Percentiles rank a stretch among this genome's conserved stretches.
These are phyloP conservation scores for Trachymyrmex septentrionalis DNA, from an alignment of 1,140 invertebrate species.

Conservation along the genomic window DNA sequence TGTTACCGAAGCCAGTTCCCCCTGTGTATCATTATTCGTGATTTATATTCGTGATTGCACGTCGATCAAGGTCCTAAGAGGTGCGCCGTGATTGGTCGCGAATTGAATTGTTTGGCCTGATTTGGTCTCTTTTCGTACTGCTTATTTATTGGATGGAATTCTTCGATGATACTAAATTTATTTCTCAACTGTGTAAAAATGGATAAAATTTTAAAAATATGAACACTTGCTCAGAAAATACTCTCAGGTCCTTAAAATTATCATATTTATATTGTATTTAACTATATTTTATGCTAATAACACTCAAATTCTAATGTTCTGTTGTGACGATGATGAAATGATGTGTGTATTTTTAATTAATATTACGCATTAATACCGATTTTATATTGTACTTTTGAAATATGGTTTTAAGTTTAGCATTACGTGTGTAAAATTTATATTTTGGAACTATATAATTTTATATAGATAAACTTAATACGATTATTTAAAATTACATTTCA, in stretches of 20 bases:
- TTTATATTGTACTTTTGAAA: neutral
- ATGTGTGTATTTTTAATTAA: neutral
- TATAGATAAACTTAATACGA: neutral
- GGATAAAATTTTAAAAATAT: neutral
- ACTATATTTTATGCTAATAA: neutral
- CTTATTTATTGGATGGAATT: neutral
- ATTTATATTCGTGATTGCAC: slow-evolving; percentile 44
- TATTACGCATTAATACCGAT: neutral
- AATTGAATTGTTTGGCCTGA: slow-evolving; percentile 7
- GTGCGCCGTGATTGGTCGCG: neutral
- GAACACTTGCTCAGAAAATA: neutral
- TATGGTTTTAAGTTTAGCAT: neutral
- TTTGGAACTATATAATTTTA: neutral
- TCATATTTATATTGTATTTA: slow-evolving; percentile 21
- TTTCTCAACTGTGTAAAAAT: neutral
- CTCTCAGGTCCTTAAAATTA: slow-evolving; percentile 59
- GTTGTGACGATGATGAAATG: neutral
- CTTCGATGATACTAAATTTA: neutral
- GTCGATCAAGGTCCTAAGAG: slow-evolving; percentile 61
- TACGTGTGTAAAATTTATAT: neutral
- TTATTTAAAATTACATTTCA: neutral
- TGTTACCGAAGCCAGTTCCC: slow-evolving; percentile 81
- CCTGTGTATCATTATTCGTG: slow-evolving; percentile 69
- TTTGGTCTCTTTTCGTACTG: neutral
- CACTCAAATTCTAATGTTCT: neutral